These are phyloP conservation scores for Gymnobelideus leadbeateri DNA, from an alignment of 2,113 vertebrate genomes.

Conservation along the genomic window DNA sequence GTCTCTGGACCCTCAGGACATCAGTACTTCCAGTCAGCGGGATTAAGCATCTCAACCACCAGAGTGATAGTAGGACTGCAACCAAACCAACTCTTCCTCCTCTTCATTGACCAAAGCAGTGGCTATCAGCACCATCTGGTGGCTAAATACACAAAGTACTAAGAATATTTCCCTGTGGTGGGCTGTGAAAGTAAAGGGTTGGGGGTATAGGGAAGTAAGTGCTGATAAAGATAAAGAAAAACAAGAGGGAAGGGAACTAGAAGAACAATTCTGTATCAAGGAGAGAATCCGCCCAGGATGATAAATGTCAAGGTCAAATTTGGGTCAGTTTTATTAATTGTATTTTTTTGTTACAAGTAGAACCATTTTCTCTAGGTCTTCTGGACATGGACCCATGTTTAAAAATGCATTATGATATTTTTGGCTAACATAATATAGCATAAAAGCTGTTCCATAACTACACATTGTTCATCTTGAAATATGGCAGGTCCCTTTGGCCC, in stretches of 20 bases:
- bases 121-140: neutral
- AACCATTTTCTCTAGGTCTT: neutral
- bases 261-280: neutral
- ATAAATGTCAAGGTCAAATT: neutral
- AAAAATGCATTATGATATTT: constrained; percentile 36
- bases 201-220: neutral
- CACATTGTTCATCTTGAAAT: neutral
- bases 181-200: neutral
- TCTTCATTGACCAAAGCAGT: neutral
- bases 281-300: neutral
- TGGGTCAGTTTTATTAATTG: neutral
- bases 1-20: neutral
- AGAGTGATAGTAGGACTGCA: neutral
- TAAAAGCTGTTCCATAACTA: neutral
- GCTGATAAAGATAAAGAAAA: neutral
- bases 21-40: neutral
- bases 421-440: neutral
- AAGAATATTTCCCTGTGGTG: neutral
- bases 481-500: neutral
- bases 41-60: neutral
- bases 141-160: constrained; percentile 23
- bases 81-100: neutral
- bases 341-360: constrained; percentile 53
- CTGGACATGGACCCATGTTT: constrained; percentile 13
- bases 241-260: neutral